phyloP scores from a whole-genome alignment of 2,888 invertebrate species.

The Scaptodrosophila latifasciaeformis region DNA sequence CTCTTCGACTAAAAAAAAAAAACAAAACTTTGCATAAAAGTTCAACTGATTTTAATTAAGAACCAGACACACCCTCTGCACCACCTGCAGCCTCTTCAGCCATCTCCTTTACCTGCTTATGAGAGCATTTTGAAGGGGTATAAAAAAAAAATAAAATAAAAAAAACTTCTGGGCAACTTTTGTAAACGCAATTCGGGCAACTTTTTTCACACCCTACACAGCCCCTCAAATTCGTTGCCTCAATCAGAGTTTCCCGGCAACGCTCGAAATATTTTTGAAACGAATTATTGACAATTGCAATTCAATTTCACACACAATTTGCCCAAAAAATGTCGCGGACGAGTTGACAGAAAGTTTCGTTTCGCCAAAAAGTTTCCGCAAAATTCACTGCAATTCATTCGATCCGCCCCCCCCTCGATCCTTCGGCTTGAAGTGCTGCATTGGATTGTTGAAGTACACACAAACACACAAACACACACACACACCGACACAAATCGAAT shows the following conservation, averaged over 20 bases:
- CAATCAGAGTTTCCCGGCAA: conserved; percentile 49
- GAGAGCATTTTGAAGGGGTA: too few relatives aligned
- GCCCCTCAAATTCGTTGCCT: conserved; percentile 34
- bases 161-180: conserved; percentile 31
- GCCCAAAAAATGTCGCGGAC: conserved; percentile 49
- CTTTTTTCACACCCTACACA: conserved; percentile 21
- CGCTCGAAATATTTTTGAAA: conserved; percentile 49
- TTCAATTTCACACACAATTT: conserved; percentile 66
- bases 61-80: background rate
- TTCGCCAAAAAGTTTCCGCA: conserved; percentile 29
- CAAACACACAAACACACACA: too few relatives aligned
- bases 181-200: conserved; percentile 46
- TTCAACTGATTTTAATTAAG: conserved; percentile 45
- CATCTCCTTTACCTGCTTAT: too few relatives aligned
- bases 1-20: background rate
- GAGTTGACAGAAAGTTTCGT: conserved; percentile 47
- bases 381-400: background rate
- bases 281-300: conserved; percentile 65
- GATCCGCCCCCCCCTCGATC: background rate
- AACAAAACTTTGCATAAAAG: conserved; percentile 11
- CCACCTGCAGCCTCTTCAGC: background rate
- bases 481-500: too few relatives aligned
- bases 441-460: too few relatives aligned
- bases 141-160: too few relatives aligned
- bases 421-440: background rate